Percentiles rank a stretch among this genome's conserved stretches.
These are phyloP conservation scores for Danaus plexippus DNA, from an alignment of 1,140 invertebrate genomes.

Conservation along the genomic window DNA sequence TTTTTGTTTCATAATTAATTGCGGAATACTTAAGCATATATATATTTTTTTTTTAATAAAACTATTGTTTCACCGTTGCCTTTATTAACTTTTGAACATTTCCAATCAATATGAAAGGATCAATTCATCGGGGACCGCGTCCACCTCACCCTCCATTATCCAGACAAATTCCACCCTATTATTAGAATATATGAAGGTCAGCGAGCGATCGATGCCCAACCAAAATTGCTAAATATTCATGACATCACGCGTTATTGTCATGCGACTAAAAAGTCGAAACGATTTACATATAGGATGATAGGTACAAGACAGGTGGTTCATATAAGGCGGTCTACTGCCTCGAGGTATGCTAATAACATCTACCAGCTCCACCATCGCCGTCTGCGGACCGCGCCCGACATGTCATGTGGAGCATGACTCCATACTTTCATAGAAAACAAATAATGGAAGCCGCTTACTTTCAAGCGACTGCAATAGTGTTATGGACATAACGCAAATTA, in stretches of 20 bases:
- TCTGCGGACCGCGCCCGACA: constrained; percentile 41
- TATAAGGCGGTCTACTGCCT: constrained; percentile 12
- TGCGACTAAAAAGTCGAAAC: constrained; percentile 21
- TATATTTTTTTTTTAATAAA: constrained; percentile 22
- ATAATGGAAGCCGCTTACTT: constrained; percentile 37
- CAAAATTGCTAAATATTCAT: constrained; percentile 22
- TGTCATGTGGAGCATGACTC: constrained; percentile 65
- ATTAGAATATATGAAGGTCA: constrained; percentile 23
- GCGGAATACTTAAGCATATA: constrained; percentile 18
- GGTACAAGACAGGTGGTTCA: constrained; percentile 14
- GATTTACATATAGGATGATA: constrained; percentile 21
- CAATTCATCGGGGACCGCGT: no score
- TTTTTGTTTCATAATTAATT: constrained; percentile 33
- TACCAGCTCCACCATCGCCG: constrained; percentile 22
- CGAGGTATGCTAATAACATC: constrained; percentile 23
- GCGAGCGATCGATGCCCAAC: constrained; percentile 17
- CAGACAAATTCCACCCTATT: constrained; percentile 12
- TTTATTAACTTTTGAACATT: constrained; percentile 4
- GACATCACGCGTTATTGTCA: constrained; percentile 25
- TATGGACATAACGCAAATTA: no score
- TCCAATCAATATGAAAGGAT: constrained; percentile 1
- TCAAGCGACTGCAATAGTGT: constrained; percentile 14
- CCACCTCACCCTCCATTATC: neutral
- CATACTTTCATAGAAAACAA: constrained; percentile 60
- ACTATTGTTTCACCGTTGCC: constrained; percentile 6